These are phyloP conservation scores for Agapornis roseicollis DNA, from an alignment of 2,113 vertebrate species.

Conservation along the genomic window DNA sequence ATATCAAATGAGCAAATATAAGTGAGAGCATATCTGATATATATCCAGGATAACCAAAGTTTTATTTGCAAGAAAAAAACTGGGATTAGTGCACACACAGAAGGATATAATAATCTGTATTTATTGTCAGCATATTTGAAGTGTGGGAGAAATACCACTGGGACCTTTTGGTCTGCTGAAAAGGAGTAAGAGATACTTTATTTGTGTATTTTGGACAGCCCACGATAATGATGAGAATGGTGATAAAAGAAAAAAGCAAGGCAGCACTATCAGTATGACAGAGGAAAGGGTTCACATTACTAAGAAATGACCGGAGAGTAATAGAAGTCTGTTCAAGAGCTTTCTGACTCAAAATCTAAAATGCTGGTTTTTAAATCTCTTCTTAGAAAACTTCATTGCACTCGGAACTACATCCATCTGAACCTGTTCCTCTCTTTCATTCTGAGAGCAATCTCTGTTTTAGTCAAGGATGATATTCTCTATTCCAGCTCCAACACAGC, in stretches of 20 bases:
- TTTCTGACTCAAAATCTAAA: neutral
- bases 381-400: conserved; percentile 90
- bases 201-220: neutral
- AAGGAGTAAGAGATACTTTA: neutral
- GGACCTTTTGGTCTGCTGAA: neutral
- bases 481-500: conserved; percentile 76
- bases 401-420: conserved; percentile 93
- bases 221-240: neutral
- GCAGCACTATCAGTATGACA: neutral
- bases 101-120: neutral
- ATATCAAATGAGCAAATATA: neutral
- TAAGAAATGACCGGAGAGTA: neutral
- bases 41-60: neutral
- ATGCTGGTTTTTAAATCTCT: conserved; percentile 18
- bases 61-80: neutral
- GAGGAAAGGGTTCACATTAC: neutral
- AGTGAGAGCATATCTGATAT: neutral
- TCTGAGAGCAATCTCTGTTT: conserved; percentile 85
- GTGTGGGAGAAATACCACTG: neutral
- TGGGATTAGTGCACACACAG: neutral
- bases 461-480: conserved; percentile 88
- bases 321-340: neutral
- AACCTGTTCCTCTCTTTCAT: conserved; percentile 95
- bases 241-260: neutral
- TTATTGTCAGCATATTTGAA: neutral